These are phyloP conservation scores for Dryocosmus kuriphilus DNA, from an alignment of 2,888 invertebrate species.

Conservation along the genomic window DNA sequence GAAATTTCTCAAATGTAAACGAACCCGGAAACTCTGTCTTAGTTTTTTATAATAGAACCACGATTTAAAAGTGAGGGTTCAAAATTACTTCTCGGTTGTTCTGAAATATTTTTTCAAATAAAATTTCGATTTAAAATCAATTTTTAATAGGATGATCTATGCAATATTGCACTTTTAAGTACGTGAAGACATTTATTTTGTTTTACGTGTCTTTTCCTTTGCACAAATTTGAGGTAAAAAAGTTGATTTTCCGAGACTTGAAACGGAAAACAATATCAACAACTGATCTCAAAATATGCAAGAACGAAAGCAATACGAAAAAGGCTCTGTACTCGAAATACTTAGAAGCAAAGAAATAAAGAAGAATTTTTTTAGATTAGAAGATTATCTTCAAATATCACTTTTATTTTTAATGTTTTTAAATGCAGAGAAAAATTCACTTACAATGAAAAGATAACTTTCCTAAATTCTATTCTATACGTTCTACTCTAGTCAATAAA, in stretches of 20 bases:
- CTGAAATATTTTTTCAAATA: too few relatives aligned
- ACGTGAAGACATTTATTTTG: too few relatives aligned
- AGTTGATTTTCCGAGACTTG: neutral
- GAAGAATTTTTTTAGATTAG: neutral
- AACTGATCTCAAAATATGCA: neutral
- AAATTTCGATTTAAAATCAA: too few relatives aligned
- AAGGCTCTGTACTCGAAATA: neutral
- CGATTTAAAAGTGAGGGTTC: too few relatives aligned
- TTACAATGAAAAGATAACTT: neutral
- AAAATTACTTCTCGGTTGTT: too few relatives aligned
- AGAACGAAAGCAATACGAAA: neutral
- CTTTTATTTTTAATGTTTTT: neutral
- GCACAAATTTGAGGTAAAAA: too few relatives aligned
- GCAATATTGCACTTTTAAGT: too few relatives aligned
- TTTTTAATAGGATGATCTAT: too few relatives aligned
- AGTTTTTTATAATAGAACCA: too few relatives aligned
- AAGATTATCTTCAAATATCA: neutral
- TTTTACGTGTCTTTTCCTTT: too few relatives aligned
- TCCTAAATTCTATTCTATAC: neutral
- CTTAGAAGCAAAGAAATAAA: neutral
- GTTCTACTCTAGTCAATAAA: neutral
- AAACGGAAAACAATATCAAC: neutral
- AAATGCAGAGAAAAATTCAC: slow-evolving; percentile 4
- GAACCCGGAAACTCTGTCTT: neutral
- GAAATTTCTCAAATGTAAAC: neutral